Base-by-base conservation (phyloP, 2,888 invertebrate genomes). In the Noctua janthina region DNA sequence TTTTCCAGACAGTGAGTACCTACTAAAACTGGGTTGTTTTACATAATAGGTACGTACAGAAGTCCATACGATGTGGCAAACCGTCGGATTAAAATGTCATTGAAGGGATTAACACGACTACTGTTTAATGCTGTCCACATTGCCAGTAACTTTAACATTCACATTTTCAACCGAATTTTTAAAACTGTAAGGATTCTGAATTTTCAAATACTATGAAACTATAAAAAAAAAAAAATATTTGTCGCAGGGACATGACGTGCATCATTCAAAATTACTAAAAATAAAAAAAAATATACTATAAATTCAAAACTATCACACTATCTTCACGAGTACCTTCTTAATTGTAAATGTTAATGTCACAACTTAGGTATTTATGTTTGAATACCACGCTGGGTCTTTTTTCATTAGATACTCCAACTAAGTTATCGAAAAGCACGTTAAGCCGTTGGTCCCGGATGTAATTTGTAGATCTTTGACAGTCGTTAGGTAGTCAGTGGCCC, bases 11-110 rank as follows among this genome's bases (percentile, higher is more conserved):
- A 64, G 23, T 67, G 67, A 59, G 20, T 62, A 23, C 11, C 64
- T 74, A 70, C 35, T 62, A 74, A 71, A 84, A 86, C 76, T 74
- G n/a, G 67, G 76, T 77, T 68, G 39, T 68, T 11, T 64, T 64
- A 64, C 51, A 64, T 23, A 5, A 67, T 0, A 82, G 62, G 43
- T 17, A 67, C 2, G 51, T 15, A 39, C 82, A 84, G 82, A 84
- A 86, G 74, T 70, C 56, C 49, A 66, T 59, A 39, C 1, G 2
- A 72, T 39, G 35, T 29, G 23, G 0, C 35, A 17, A 46, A 66
- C 56, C 6, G 23, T 39, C 4, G 29, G 59, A 54, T 62, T 49
- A 23, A 46, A 69, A 23, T 54, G 2, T 46, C 46, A 74, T 46
- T 74, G 2, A 6, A 7, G 7, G 46, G 51, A 69, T 81, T 74